A percentile compares a stretch with the other conserved stretches of the same genome.
Evolutionary conservation across 1,140 invertebrate species (phyloP).

Genomic region (Belonocnema kinseyi): DNA sequence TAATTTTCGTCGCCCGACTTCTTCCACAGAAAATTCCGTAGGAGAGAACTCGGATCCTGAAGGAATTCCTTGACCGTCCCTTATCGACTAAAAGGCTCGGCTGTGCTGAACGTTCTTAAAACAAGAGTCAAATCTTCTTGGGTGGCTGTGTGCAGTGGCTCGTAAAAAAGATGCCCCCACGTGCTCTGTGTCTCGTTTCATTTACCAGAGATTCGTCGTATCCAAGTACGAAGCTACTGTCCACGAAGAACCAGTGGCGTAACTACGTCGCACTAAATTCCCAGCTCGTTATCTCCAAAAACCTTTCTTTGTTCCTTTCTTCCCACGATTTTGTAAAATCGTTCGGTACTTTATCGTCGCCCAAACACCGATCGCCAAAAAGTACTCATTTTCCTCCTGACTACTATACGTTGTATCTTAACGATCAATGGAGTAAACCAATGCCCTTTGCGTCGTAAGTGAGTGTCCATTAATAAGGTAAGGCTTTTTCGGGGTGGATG

Average conservation of each 20-base stretch:
- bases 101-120: slow-evolving; percentile 39
- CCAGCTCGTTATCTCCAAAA: slow-evolving; percentile 28
- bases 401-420: not conserved
- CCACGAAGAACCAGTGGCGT: slow-evolving; percentile 22
- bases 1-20: slow-evolving; percentile 8
- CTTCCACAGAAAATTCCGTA: slow-evolving; percentile 22
- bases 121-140: slow-evolving; percentile 67
- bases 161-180: slow-evolving; percentile 38
- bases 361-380: slow-evolving; percentile 52
- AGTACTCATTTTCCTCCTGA: slow-evolving; percentile 44
- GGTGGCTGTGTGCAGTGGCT: slow-evolving; percentile 56
- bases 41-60: not conserved
- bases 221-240: slow-evolving; percentile 36
- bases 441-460: not conserved
- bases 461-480: too few species aligned
- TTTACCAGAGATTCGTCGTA: slow-evolving; percentile 49
- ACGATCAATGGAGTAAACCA: not conserved
- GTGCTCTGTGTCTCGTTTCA: slow-evolving; percentile 42
- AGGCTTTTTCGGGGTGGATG: too few species aligned
- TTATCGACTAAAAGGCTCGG: slow-evolving; percentile 26
- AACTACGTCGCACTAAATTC: slow-evolving; percentile 1
- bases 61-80: slow-evolving; percentile 23
- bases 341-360: slow-evolving; percentile 13
- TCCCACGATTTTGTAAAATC: slow-evolving; percentile 29
- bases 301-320: slow-evolving; percentile 30